Conservation (phyloP, 2,888 invertebrate species). For the Ophion ventricosus region DNA sequence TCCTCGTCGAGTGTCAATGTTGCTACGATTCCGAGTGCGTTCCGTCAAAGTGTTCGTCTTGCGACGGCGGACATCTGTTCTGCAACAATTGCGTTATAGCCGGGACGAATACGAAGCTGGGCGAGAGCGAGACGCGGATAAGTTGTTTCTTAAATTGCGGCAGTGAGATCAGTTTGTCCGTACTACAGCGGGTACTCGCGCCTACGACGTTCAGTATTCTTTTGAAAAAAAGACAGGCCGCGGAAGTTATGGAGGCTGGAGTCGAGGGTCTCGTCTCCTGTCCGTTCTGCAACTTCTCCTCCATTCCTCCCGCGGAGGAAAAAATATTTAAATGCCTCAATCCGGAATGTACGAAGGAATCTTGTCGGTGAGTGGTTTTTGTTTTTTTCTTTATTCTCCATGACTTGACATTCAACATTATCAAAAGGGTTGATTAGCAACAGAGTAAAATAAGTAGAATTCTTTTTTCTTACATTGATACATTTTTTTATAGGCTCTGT, state of each 20-base stretch:
- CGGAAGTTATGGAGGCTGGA: slow-evolving; percentile 83
- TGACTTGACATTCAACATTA: background rate
- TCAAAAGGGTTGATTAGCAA: no score
- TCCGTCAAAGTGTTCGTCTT: slow-evolving; percentile 77
- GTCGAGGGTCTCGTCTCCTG: slow-evolving; percentile 84
- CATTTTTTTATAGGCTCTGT: slow-evolving; percentile 75
- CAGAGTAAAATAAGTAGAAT: background rate
- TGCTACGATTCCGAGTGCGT: slow-evolving; percentile 85
- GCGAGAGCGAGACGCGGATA: slow-evolving; percentile 82
- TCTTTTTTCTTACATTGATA: background rate
- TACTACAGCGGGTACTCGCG: slow-evolving; percentile 81
- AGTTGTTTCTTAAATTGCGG: slow-evolving; percentile 84
- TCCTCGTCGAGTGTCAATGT: slow-evolving; percentile 84
- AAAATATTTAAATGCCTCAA: slow-evolving; percentile 84
- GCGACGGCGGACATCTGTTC: slow-evolving; percentile 81
- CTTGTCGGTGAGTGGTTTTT: slow-evolving; percentile 81
- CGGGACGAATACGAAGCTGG: slow-evolving; percentile 82
- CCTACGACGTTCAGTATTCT: slow-evolving; percentile 82
- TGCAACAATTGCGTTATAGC: slow-evolving; percentile 84
- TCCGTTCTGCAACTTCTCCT: slow-evolving; percentile 85
- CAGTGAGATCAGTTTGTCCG: slow-evolving; percentile 80
- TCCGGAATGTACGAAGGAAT: slow-evolving; percentile 84
- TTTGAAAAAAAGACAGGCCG: slow-evolving; percentile 83
- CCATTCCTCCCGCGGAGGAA: slow-evolving; percentile 82
- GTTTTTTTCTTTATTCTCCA: background rate